phyloP scores from a whole-genome alignment of 2,888 invertebrate genomes.

The Euzetes globulus region DNA sequence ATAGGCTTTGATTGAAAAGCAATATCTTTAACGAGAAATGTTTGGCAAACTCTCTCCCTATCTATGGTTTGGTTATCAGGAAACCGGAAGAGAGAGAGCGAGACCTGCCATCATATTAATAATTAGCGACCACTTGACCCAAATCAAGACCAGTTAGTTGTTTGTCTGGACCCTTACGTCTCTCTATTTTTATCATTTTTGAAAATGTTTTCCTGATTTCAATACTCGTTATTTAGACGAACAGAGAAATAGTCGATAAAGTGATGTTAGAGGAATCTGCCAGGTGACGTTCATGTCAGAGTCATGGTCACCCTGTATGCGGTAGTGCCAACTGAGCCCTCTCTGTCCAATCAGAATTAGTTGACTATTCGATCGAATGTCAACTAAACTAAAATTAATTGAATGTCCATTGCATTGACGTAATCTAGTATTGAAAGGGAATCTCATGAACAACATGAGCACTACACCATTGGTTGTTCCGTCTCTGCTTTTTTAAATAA shows the following conservation, averaged over 20 bases:
- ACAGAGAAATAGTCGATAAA: not conserved
- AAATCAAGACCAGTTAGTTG: not conserved
- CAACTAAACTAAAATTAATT: conserved; percentile 8
- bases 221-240: not conserved
- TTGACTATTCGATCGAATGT: not conserved
- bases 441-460: not conserved
- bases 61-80: not conserved
- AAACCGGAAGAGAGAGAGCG: conserved; percentile 1
- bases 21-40: not conserved
- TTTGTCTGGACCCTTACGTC: conserved; percentile 1
- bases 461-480: not conserved
- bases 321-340: not conserved
- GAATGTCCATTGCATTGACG: not conserved
- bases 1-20: conserved; percentile 6
- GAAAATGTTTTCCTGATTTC: not conserved
- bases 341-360: no score
- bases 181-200: not conserved
- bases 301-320: not conserved
- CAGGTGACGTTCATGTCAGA: no score
- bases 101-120: not conserved
- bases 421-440: not conserved
- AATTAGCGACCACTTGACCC: not conserved
- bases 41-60: not conserved
- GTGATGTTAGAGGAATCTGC: not conserved
- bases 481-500: not conserved